A percentile compares a stretch with the other conserved stretches of the same genome.
Evolutionary conservation across 1,140 invertebrate species (phyloP).

Genomic region (Drosophila orosa): DNA sequence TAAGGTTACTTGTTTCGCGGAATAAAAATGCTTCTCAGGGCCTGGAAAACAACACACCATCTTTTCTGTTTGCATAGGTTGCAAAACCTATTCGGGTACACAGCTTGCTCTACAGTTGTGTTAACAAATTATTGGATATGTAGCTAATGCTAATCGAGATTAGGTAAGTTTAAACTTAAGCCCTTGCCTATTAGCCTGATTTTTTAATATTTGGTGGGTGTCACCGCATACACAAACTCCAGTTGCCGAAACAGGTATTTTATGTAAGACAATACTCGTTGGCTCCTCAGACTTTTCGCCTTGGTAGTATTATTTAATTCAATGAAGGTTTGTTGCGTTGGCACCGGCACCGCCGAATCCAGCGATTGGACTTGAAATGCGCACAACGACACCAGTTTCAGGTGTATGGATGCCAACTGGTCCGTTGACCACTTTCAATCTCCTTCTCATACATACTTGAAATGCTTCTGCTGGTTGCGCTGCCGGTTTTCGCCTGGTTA

Average conservation of each 20-base stretch:
- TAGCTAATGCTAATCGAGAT: background rate
- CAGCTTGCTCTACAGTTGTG: slow-evolving; percentile 32
- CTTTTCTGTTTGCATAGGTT: slow-evolving; percentile 16
- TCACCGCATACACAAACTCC: slow-evolving; percentile 18
- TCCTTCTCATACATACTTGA: slow-evolving; percentile 30
- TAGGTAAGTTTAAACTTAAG: slow-evolving; percentile 17
- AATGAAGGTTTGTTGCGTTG: slow-evolving; percentile 66
- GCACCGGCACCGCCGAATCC: slow-evolving; percentile 30
- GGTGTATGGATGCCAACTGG: slow-evolving; percentile 22
- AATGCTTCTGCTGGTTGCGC: slow-evolving; percentile 8
- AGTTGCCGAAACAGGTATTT: slow-evolving; percentile 62
- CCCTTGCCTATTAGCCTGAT: slow-evolving; percentile 9
- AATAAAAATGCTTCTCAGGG: background rate
- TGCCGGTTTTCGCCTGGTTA: slow-evolving; percentile 41
- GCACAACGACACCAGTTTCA: slow-evolving; percentile 18
- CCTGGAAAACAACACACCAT: slow-evolving; percentile 18
- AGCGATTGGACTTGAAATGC: slow-evolving; percentile 35
- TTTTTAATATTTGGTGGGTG: slow-evolving; percentile 29
- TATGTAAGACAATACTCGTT: slow-evolving; percentile 62
- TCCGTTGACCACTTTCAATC: slow-evolving; percentile 3
- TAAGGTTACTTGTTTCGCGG: background rate
- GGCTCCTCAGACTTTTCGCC: slow-evolving; percentile 32
- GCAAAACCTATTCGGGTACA: slow-evolving; percentile 29
- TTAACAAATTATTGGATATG: background rate
- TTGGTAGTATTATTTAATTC: slow-evolving; percentile 55